Conservation (phyloP, 2,113 vertebrate genomes). For the Xiphias gladius region DNA sequence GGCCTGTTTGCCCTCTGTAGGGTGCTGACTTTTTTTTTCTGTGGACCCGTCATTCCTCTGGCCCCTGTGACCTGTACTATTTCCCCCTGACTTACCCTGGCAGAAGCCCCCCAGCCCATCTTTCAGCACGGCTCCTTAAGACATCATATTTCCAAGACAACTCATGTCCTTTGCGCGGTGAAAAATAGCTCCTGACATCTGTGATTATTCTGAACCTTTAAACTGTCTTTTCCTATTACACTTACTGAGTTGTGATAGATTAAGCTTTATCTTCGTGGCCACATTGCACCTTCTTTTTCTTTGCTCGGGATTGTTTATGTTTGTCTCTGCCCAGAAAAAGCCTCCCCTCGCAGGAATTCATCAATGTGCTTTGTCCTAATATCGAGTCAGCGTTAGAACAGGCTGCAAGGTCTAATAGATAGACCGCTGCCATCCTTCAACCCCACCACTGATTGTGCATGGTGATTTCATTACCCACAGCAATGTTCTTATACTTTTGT, state of each 20-base stretch:
- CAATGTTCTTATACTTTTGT: slow-evolving; percentile 48
- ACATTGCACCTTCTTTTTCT: slow-evolving; percentile 69
- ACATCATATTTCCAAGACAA: slow-evolving; percentile 65
- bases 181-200: slow-evolving; percentile 77
- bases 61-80: slow-evolving; percentile 45
- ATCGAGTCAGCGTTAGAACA: slow-evolving; percentile 46
- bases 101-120: slow-evolving; percentile 28
- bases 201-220: slow-evolving; percentile 82
- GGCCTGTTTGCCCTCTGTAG: slow-evolving; percentile 32
- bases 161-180: slow-evolving; percentile 50
- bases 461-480: slow-evolving; percentile 73
- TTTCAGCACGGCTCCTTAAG: slow-evolving; percentile 42
- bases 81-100: slow-evolving; percentile 23
- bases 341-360: slow-evolving; percentile 62
- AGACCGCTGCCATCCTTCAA: slow-evolving; percentile 62
- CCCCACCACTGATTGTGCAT: slow-evolving; percentile 58
- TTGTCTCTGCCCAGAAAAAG: slow-evolving; percentile 64
- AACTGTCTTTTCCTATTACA: slow-evolving; percentile 77
- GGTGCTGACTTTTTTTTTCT: slow-evolving; percentile 48
- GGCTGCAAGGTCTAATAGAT: slow-evolving; percentile 70
- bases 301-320: slow-evolving; percentile 73
- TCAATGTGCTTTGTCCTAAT: slow-evolving; percentile 63
- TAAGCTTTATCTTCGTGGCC: slow-evolving; percentile 75
- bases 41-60: slow-evolving; percentile 53
- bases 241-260: slow-evolving; percentile 77